These are phyloP conservation scores for Vandiemenella viatica DNA, from an alignment of 2,888 invertebrate species.

Conservation along the genomic window DNA sequence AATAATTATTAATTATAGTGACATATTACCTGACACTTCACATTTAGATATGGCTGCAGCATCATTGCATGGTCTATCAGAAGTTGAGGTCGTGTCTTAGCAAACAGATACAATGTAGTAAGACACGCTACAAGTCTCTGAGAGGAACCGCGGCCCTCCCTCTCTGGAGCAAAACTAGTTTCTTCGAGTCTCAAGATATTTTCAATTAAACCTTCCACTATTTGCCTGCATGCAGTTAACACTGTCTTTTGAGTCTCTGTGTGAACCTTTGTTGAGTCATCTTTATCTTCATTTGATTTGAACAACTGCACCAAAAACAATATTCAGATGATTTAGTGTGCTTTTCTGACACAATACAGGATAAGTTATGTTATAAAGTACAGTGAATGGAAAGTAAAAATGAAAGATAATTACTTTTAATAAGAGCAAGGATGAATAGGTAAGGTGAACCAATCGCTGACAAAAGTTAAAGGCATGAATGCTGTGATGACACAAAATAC, in stretches of 20 bases:
- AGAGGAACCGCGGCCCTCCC: conserved; percentile 41
- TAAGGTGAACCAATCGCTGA: too few species aligned
- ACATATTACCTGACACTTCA: conserved; percentile 65
- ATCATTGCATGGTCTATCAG: conserved; percentile 89
- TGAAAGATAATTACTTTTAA: background rate
- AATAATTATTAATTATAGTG: too few species aligned
- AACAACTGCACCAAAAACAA: conserved; percentile 46
- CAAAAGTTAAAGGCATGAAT: too few species aligned
- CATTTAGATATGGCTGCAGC: conserved; percentile 86
- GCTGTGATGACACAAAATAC: too few species aligned
- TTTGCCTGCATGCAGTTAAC: conserved; percentile 82
- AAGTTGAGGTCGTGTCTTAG: conserved; percentile 89
- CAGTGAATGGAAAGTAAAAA: background rate
- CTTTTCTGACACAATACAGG: background rate
- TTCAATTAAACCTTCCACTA: conserved; percentile 94
- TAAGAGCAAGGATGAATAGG: too few species aligned
- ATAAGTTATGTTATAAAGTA: background rate
- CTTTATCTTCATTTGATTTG: conserved; percentile 82
- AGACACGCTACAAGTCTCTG: conserved; percentile 86
- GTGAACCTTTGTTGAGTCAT: conserved; percentile 67
- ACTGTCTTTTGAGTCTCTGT: conserved; percentile 75
- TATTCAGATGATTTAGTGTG: background rate
- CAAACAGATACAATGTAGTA: conserved; percentile 86
- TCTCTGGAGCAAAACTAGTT: conserved; percentile 17
- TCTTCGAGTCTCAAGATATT: conserved; percentile 80